Conservation (phyloP, 2,113 vertebrate genomes). For the Coreoperca whiteheadi region DNA sequence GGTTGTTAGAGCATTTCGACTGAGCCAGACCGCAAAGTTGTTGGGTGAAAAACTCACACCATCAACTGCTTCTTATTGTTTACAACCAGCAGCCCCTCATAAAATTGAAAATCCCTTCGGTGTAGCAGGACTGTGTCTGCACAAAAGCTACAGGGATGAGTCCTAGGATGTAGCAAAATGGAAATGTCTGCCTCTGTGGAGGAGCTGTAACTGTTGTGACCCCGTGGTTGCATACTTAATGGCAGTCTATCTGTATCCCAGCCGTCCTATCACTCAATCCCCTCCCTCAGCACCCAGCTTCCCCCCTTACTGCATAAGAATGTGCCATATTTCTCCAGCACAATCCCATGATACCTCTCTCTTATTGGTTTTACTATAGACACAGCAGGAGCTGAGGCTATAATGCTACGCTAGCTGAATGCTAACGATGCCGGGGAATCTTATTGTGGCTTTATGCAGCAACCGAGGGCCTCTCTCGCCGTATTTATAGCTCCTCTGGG, state of each 20-base stretch:
- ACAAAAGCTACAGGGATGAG: constrained; percentile 72
- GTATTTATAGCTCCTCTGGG: constrained; percentile 63
- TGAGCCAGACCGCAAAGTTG: constrained; percentile 33
- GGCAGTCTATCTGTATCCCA: constrained; percentile 57
- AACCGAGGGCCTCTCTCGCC: constrained; percentile 18
- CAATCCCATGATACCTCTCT: constrained; percentile 71
- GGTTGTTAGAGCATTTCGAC: constrained; percentile 32
- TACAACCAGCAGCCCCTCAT: constrained; percentile 51
- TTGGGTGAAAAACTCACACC: constrained; percentile 50
- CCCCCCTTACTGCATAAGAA: constrained; percentile 42
- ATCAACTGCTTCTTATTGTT: constrained; percentile 59
- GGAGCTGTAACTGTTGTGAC: constrained; percentile 65
- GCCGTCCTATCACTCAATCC: constrained; percentile 56
- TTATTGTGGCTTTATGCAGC: constrained; percentile 61
- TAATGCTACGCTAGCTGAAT: constrained; percentile 71
- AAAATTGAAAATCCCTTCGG: constrained; percentile 50
- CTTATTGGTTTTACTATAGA: constrained; percentile 77
- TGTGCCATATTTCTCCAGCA: constrained; percentile 64
- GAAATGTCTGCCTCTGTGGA: constrained; percentile 62
- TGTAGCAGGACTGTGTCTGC: constrained; percentile 63
- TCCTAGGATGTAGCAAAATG: constrained; percentile 63
- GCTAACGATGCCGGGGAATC: constrained; percentile 62
- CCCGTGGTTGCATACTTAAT: constrained; percentile 72
- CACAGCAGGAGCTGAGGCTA: constrained; percentile 59
- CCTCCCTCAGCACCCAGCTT: not conserved